Evolutionary conservation across 2,113 vertebrate species (phyloP).

Genomic region (Oncorhynchus nerka): DNA sequence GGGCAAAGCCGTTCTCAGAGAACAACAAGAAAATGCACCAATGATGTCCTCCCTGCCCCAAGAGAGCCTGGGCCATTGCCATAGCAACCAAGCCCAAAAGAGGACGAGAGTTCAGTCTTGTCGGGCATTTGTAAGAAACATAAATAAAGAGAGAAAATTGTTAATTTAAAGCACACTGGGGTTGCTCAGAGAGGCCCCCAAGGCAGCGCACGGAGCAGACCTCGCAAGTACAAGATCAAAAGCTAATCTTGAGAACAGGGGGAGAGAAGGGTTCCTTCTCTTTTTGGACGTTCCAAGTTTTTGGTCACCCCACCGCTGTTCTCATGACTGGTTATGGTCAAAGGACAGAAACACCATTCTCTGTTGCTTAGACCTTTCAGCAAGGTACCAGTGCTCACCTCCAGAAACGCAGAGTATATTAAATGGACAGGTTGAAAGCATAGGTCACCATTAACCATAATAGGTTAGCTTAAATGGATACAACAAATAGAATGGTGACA

Average conservation of each 20-base stretch:
- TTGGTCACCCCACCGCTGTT: conserved; percentile 6
- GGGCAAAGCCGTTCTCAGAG: conserved; percentile 37
- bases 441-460: background rate
- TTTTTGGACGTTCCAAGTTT: conserved; percentile 24
- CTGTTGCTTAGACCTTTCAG: background rate
- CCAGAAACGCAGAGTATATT: background rate
- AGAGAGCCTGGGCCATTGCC: conserved; percentile 30
- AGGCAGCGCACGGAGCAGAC: conserved; percentile 35
- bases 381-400: background rate
- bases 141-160: conserved; percentile 63
- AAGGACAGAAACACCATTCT: background rate
- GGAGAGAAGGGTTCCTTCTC: conserved; percentile 1
- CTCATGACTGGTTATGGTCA: conserved; percentile 36
- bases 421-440: background rate
- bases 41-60: conserved; percentile 25
- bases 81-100: conserved; percentile 48
- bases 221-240: conserved; percentile 38
- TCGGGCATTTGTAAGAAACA: conserved; percentile 57
- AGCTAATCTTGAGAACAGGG: conserved; percentile 14
- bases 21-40: conserved; percentile 33
- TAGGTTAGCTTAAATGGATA: background rate
- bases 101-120: conserved; percentile 54
- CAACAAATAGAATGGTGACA: background rate
- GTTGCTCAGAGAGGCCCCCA: conserved; percentile 40
- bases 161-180: conserved; percentile 63